phyloP scores from a whole-genome alignment of 2,888 invertebrate species.

The Hoplodrina ambigua region DNA sequence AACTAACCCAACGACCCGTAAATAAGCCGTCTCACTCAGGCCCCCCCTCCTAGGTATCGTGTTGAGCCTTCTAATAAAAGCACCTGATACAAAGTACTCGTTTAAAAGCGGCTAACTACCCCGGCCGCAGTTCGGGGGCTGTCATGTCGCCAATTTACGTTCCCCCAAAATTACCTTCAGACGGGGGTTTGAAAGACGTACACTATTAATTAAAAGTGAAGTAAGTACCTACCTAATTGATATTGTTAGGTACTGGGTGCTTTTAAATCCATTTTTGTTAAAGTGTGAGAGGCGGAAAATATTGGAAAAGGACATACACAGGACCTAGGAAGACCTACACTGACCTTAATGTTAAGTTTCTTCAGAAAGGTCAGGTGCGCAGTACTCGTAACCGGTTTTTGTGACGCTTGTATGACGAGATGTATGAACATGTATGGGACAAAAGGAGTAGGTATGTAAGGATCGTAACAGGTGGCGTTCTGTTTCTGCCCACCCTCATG shows the following conservation, averaged over 20 bases:
- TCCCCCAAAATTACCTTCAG: constrained; percentile 33
- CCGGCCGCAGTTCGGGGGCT: constrained; percentile 36
- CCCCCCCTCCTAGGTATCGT: constrained; percentile 31
- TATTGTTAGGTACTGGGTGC: constrained; percentile 17
- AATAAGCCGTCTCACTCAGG: constrained; percentile 14
- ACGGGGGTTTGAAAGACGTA: background rate
- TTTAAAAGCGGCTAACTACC: constrained; percentile 40
- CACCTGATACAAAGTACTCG: constrained; percentile 57
- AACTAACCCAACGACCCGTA: constrained; percentile 25
- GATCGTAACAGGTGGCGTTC: too few species aligned
- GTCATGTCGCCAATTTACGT: constrained; percentile 41
- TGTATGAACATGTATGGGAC: too few species aligned
- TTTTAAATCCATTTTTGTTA: background rate
- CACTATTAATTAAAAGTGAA: constrained; percentile 36
- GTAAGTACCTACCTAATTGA: background rate
- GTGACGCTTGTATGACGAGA: too few species aligned
- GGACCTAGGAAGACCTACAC: too few species aligned
- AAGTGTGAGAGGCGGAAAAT: too few species aligned
- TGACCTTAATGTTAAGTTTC: too few species aligned
- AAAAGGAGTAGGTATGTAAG: too few species aligned
- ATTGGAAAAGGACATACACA: too few species aligned
- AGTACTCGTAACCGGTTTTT: too few species aligned
- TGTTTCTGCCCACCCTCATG: too few species aligned
- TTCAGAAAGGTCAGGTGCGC: too few species aligned
- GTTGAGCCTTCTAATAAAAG: constrained; percentile 42